Percentiles rank a stretch among this genome's conserved stretches.
Evolutionary conservation across 2,113 vertebrate genomes (phyloP).

Genomic region (Eurystomus gularis): DNA sequence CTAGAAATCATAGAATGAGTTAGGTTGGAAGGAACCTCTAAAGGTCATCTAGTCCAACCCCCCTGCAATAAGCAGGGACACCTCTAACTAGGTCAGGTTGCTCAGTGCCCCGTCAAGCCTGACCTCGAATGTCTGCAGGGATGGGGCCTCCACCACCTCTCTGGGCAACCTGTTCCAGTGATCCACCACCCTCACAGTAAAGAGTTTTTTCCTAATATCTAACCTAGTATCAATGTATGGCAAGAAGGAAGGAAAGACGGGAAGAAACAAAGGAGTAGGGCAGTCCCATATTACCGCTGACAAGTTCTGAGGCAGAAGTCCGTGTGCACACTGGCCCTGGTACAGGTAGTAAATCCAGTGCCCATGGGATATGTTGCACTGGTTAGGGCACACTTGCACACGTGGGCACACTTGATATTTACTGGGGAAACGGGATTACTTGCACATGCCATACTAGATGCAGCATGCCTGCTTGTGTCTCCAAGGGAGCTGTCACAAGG

Average conservation of each 20-base stretch:
- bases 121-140: too few species aligned
- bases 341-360: background rate
- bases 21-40: too few species aligned
- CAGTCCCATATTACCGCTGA: background rate
- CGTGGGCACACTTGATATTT: background rate
- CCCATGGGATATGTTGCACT: background rate
- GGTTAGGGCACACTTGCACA: background rate
- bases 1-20: too few species aligned
- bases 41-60: too few species aligned
- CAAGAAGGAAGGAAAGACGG: background rate
- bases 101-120: too few species aligned
- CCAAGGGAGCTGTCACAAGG: background rate
- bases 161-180: too few species aligned
- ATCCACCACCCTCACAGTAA: too few species aligned
- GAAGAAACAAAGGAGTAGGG: background rate
- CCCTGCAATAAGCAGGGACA: too few species aligned
- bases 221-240: accelerated
- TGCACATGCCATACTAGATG: background rate
- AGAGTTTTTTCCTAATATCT: too few species aligned
- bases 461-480: background rate
- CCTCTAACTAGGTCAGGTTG: too few species aligned
- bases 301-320: background rate
- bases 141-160: too few species aligned
- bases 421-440: background rate
- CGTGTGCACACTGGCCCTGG: background rate